Conservation (phyloP, 2,888 invertebrate species). For the Sturmia bella region DNA sequence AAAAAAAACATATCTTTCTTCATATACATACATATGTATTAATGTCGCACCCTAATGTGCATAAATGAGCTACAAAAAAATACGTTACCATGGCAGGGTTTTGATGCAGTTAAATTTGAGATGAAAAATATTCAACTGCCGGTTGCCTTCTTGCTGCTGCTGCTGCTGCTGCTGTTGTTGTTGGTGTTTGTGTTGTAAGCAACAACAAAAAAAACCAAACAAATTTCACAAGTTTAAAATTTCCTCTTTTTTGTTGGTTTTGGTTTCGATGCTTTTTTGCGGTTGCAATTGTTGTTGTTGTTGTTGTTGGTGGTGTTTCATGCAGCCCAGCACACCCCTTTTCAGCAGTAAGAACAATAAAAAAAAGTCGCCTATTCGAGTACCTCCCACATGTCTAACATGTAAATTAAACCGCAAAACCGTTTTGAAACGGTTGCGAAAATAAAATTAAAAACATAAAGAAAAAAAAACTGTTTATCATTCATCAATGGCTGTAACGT, state of each 20-base stretch:
- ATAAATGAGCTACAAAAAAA: slow-evolving; percentile 7
- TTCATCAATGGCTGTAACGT: slow-evolving; percentile 55
- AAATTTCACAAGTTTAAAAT: slow-evolving; percentile 37
- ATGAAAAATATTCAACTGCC: slow-evolving; percentile 34
- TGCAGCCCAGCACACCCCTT: slow-evolving; percentile 55
- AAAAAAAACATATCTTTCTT: too few species aligned
- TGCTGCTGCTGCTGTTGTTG: not conserved
- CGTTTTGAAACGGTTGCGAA: slow-evolving; percentile 45
- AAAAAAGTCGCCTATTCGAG: not conserved
- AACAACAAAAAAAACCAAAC: slow-evolving; percentile 31
- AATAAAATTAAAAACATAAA: not conserved
- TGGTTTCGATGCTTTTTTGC: slow-evolving; percentile 22
- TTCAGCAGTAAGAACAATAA: slow-evolving; percentile 23
- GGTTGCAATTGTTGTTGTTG: slow-evolving; percentile 38
- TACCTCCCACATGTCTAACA: slow-evolving; percentile 23
- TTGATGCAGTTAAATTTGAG: not conserved
- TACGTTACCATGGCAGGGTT: slow-evolving; percentile 1
- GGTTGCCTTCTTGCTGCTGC: slow-evolving; percentile 13
- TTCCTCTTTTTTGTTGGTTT: slow-evolving; percentile 8
- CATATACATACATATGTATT: too few species aligned
- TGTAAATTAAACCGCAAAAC: slow-evolving; percentile 48
- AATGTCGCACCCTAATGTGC: too few species aligned
- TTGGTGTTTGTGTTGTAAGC: not conserved
- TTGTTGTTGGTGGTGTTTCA: slow-evolving; percentile 13
- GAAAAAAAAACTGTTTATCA: slow-evolving; percentile 26